These are phyloP conservation scores for Microtus montanus DNA, from an alignment of 2,113 vertebrate genomes.

Conservation along the genomic window DNA sequence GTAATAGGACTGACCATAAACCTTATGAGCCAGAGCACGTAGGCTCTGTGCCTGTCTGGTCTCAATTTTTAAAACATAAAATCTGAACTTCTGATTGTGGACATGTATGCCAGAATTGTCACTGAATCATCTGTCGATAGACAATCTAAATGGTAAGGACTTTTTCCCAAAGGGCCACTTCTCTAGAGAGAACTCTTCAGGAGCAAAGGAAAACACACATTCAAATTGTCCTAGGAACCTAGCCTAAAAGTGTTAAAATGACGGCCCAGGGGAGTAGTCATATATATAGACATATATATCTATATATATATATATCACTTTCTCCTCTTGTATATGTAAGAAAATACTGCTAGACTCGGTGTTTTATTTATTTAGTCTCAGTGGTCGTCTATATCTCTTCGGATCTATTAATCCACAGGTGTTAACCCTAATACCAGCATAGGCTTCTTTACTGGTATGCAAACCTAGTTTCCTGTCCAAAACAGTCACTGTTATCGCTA, in stretches of 20 bases:
- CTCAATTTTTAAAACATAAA: neutral
- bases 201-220: neutral
- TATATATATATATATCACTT: neutral
- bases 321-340: neutral
- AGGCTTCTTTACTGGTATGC: neutral
- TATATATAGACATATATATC: neutral
- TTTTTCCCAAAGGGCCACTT: neutral
- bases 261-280: neutral
- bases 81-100: neutral
- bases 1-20: neutral
- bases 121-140: neutral
- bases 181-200: neutral
- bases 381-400: neutral
- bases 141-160: neutral
- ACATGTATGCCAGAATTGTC: neutral
- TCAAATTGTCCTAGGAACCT: neutral
- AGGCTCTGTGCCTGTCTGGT: neutral
- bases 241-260: neutral
- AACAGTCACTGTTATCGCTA: neutral
- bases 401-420: neutral
- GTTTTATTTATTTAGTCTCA: neutral
- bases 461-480: constrained; percentile 32
- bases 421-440: neutral
- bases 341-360: too few species aligned
- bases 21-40: neutral